These are phyloP conservation scores for Bufo gargarizans DNA, from an alignment of 2,113 vertebrate species.

Conservation along the genomic window DNA sequence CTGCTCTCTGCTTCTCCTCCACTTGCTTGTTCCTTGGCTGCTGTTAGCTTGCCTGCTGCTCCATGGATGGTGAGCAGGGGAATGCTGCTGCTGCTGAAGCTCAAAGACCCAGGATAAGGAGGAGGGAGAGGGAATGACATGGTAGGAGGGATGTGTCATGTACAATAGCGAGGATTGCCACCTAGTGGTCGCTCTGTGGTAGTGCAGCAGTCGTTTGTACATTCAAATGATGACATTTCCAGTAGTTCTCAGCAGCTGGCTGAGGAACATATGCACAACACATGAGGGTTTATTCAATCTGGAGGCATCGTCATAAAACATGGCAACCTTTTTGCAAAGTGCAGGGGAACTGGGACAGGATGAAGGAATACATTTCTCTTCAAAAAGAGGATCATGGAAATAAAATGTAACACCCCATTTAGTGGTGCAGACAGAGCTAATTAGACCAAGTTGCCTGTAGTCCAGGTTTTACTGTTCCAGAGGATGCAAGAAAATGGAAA, in stretches of 20 bases:
- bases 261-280: neutral
- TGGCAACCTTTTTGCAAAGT: neutral
- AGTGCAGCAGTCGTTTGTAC: neutral
- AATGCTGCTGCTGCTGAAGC: slow-evolving; percentile 44
- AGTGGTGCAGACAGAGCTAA: neutral
- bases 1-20: neutral
- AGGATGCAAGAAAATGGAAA: too few relatives aligned
- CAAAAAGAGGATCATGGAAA: neutral
- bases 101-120: slow-evolving; percentile 17
- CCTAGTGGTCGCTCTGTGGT: slow-evolving; percentile 1
- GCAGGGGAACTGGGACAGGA: neutral
- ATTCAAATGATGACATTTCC: neutral
- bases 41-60: slow-evolving; percentile 24
- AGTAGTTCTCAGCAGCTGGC: neutral
- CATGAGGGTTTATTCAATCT: neutral
- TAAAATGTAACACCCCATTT: neutral
- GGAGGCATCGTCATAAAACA: neutral
- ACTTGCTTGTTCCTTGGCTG: slow-evolving; percentile 25
- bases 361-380: neutral
- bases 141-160: neutral
- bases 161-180: neutral
- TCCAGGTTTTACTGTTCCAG: too few relatives aligned
- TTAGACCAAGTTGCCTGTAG: too few relatives aligned
- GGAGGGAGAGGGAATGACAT: slow-evolving; percentile 34
- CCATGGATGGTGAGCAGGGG: slow-evolving; percentile 48